A percentile compares a stretch with the other conserved stretches of the same genome.
Conservation (phyloP, 1,140 invertebrate species). For the Leptinotarsa undecemlineata region DNA sequence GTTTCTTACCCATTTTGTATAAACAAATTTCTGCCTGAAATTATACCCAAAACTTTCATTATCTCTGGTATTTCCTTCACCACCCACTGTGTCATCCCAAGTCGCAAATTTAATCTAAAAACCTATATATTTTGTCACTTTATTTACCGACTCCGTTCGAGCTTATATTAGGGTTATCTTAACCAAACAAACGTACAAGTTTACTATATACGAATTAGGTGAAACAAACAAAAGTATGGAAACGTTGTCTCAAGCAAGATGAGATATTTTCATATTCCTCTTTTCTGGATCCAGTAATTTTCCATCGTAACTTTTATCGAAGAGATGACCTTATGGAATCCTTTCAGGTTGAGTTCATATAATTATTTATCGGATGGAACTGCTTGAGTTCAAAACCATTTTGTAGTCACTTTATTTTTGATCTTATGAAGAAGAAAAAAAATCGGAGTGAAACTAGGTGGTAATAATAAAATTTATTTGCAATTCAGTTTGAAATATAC, state of each 20-base stretch:
- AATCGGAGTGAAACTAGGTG: no score
- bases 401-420: background rate
- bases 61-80: constrained; percentile 8
- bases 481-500: no score
- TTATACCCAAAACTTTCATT: background rate
- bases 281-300: background rate
- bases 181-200: constrained; percentile 6
- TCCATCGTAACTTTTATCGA: background rate
- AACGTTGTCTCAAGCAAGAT: background rate
- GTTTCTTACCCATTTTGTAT: no score
- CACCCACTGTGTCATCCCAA: background rate
- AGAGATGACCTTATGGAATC: background rate
- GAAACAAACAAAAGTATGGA: constrained; percentile 5
- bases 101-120: constrained; percentile 8
- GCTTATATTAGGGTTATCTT: constrained; percentile 18
- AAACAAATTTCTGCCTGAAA: background rate
- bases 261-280: background rate
- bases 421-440: no score
- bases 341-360: background rate
- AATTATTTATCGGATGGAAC: background rate
- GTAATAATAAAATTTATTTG: no score
- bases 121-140: constrained; percentile 1
- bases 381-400: background rate
- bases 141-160: background rate
- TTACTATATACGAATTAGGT: constrained; percentile 9